These are phyloP conservation scores for Caerostris extrusa DNA, from an alignment of 1,140 invertebrate species.

Conservation along the genomic window DNA sequence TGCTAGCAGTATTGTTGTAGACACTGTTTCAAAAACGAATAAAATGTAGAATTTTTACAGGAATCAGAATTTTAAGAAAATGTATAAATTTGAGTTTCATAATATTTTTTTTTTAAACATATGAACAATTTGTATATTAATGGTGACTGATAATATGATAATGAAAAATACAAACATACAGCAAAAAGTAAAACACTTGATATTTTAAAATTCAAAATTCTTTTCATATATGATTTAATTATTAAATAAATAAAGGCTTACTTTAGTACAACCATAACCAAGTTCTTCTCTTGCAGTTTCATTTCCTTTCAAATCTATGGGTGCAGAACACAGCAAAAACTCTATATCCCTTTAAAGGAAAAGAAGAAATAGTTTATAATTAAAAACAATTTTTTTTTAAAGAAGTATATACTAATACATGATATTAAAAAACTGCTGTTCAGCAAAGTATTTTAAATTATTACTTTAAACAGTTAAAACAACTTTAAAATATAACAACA, in stretches of 20 bases:
- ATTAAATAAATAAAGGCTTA: conserved; percentile 79
- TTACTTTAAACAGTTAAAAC: background rate
- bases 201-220: too few relatives aligned
- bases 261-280: conserved; percentile 93
- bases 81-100: background rate
- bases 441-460: background rate
- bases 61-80: too few relatives aligned
- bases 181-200: too few relatives aligned
- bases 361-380: background rate
- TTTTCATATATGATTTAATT: too few relatives aligned
- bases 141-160: too few relatives aligned
- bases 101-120: background rate
- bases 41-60: too few relatives aligned
- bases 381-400: background rate
- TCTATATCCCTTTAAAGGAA: conserved; percentile 83
- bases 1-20: too few relatives aligned
- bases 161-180: too few relatives aligned
- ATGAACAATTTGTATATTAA: background rate
- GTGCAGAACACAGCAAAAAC: conserved; percentile 94
- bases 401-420: background rate
- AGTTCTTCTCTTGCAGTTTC: conserved; percentile 89
- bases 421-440: background rate
- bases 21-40: too few relatives aligned
- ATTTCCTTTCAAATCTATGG: conserved; percentile 95
- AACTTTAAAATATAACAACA: background rate